A percentile compares a stretch with the other conserved stretches of the same genome.
phyloP scores from a whole-genome alignment of 2,797 vertebrate species.

The Luscinia luscinia region DNA sequence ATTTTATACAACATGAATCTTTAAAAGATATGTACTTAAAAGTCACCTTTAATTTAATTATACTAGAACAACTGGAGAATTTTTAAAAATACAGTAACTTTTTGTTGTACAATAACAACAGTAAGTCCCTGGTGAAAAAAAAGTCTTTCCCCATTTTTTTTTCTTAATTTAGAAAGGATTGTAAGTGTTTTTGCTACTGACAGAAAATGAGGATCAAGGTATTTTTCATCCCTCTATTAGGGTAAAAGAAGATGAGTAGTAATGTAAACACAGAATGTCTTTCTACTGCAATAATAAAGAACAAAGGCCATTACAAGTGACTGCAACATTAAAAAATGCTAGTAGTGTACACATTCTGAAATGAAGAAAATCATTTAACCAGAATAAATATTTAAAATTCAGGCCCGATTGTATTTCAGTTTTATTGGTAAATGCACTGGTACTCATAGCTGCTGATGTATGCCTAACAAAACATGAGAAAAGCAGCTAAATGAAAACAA shows the following conservation, averaged over 20 bases:
- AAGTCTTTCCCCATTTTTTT: not conserved
- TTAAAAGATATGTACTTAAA: not conserved
- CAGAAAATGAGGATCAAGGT: not conserved
- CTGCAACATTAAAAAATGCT: not conserved
- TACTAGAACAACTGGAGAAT: not conserved
- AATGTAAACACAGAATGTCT: not conserved
- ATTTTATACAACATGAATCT: not conserved
- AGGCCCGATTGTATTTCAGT: not conserved
- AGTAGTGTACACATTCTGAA: not conserved
- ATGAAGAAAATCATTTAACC: not conserved
- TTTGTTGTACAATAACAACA: not conserved
- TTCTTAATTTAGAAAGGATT: not conserved
- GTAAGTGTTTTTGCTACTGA: not conserved
- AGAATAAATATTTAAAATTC: not conserved
- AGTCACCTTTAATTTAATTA: not conserved
- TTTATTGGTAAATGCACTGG: not conserved
- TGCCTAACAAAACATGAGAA: not conserved
- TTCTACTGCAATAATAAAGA: not conserved
- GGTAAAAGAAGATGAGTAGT: not conserved
- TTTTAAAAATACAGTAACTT: not conserved
- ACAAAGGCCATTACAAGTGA: not conserved
- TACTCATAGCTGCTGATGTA: not conserved
- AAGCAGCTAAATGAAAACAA: conserved; percentile 6
- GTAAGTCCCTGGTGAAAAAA: not conserved
- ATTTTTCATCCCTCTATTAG: not conserved